Percentiles rank a stretch among this genome's conserved stretches.
Conservation (phyloP, 1,140 invertebrate species). For the Chionoecetes opilio region DNA sequence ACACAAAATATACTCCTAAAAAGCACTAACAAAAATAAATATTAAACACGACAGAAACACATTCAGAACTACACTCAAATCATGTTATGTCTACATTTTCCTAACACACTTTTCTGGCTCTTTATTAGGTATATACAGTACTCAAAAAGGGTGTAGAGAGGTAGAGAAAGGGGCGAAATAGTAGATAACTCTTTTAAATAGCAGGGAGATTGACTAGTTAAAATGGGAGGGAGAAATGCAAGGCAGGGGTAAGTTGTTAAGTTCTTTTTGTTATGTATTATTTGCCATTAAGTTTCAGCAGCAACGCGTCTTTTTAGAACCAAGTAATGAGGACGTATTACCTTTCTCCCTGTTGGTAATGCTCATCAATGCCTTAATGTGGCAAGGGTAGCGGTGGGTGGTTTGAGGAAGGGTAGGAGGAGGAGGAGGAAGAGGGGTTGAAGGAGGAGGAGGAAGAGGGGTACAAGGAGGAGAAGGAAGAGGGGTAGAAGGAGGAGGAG, state of each 20-base stretch:
- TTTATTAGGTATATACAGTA: background rate
- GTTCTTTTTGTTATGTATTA: no score
- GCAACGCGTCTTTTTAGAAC: background rate
- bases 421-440: background rate
- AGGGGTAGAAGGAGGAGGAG: background rate
- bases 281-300: background rate
- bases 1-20: background rate
- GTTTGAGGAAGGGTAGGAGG: background rate
- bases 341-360: background rate
- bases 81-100: background rate
- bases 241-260: background rate
- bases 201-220: background rate
- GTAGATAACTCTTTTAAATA: background rate
- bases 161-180: background rate
- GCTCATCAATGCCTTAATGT: background rate
- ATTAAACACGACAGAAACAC: background rate
- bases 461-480: background rate
- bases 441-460: background rate
- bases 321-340: background rate
- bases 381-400: background rate
- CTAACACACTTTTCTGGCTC: background rate
- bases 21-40: background rate
- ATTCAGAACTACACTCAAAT: background rate
- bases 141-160: background rate
- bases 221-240: background rate